Evolutionary conservation across 2,113 vertebrate species (phyloP).

Genomic region (Grammomys dolichurus): DNA sequence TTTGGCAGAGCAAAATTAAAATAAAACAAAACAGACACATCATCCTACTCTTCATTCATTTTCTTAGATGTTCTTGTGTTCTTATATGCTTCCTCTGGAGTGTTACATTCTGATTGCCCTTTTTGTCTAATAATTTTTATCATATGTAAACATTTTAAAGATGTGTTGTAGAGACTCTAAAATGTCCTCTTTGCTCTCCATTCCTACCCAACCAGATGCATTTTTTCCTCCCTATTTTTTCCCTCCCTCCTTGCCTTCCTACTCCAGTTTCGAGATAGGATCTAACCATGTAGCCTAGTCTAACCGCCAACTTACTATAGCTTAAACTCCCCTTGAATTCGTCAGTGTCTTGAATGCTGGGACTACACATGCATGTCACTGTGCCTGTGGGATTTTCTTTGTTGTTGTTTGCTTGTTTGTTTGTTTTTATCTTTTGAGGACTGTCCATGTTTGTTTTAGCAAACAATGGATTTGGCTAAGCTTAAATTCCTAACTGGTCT

Average conservation of each 20-base stretch:
- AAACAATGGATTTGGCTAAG: conserved; percentile 26
- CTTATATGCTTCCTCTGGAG: not conserved
- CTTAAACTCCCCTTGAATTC: not conserved
- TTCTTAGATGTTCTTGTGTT: conserved; percentile 18
- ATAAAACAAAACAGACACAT: not conserved
- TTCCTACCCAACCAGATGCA: accelerated
- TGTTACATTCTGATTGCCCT: not conserved
- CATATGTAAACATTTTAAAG: not conserved
- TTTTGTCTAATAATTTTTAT: not conserved
- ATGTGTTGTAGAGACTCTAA: not conserved
- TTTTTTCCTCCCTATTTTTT: not conserved
- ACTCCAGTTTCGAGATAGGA: not conserved
- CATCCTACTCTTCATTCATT: not conserved
- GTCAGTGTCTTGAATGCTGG: not conserved
- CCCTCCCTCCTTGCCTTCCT: accelerated
- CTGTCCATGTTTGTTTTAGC: not conserved
- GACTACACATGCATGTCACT: not conserved
- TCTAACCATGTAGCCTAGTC: not conserved
- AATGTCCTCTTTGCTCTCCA: not conserved
- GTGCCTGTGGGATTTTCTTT: not conserved
- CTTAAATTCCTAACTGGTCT: not conserved
- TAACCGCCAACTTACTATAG: not conserved
- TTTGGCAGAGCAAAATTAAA: not conserved
- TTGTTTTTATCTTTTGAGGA: not conserved
- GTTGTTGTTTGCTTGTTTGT: not conserved